Evolutionary conservation across 2,888 invertebrate species (phyloP), one percentile per base, ranked within the genome.

Genomic region (Athrips mouffetella): DNA sequence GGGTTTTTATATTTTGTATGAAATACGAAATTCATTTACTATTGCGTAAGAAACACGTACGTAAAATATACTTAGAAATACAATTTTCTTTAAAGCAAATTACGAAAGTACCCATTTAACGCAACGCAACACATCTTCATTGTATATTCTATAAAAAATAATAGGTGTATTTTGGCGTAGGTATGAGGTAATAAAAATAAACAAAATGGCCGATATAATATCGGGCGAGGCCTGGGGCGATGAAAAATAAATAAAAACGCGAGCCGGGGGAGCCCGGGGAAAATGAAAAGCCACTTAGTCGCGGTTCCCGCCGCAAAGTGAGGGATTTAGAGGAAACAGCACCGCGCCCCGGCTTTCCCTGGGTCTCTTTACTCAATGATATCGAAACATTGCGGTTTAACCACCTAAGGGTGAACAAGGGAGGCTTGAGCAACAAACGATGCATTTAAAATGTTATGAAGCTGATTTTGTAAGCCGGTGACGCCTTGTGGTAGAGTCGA

Each of bases 211-310:
- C 74, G 75, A 80, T 80, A 80, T 82, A 73, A 82, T 80, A 78
- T 78, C 76, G 76, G 68, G 63, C 58, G 59, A 23, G 62, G 67
- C 83, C 67, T 58, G 63, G 65, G 74, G 84, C 84, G 77, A 85
- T 85, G 86, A 82, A 84, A 85, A 80, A 86, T 86, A 87, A 85
- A 87, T 86, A 87, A 84, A 85, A 82, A 70, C 59, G 68, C 54
- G 63, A 64, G 65, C 67, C 61, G 57, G 65, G 63, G 60, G 60
- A 63, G 63, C 58, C 58, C 62, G 73, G 79, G 74, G 64, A 77
- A 78, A 82, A 82, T 80, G 80, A 77, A 81, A 83, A 77, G 75
- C 76, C 79, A 76, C 80, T 81, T 79, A 80, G 72, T 70, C 70
- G 89, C 80, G 67, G 90, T 84, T 59, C 70, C 73, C 54, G 25